Evolutionary conservation across 2,797 vertebrate species (phyloP).

Genomic region (Ctenopoma kingsleyae): DNA sequence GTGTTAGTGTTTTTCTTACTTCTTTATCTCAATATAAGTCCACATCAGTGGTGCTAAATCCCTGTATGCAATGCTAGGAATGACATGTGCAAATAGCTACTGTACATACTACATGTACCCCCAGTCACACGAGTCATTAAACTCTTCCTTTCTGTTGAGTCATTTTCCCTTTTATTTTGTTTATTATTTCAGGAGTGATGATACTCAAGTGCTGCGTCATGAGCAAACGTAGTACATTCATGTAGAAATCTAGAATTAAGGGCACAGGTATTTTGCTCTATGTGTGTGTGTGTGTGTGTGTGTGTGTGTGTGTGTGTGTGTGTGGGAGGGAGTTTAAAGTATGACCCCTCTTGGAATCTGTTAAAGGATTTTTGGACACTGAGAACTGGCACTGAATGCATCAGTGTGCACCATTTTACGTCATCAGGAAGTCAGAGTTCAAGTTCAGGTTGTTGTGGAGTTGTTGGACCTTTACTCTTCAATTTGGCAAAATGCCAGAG

Average conservation of each 20-base stretch:
- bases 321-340: neutral
- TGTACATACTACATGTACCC: neutral
- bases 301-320: conserved; percentile 16
- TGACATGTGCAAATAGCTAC: neutral
- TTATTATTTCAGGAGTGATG: conserved; percentile 1
- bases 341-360: neutral
- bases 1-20: no score
- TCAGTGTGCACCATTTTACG: conserved; percentile 7
- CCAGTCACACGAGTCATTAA: no score
- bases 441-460: conserved; percentile 34
- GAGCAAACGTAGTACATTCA: neutral
- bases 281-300: conserved; percentile 7
- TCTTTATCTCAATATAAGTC: no score
- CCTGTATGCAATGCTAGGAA: no score
- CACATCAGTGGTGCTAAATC: no score
- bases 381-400: neutral
- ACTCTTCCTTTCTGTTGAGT: no score
- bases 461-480: neutral
- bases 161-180: neutral
- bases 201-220: conserved; percentile 14
- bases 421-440: conserved; percentile 39
- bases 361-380: conserved; percentile 8
- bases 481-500: neutral
- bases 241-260: neutral
- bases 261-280: neutral